Conservation (phyloP, 2,888 invertebrate species). For the Baccha elongata region DNA sequence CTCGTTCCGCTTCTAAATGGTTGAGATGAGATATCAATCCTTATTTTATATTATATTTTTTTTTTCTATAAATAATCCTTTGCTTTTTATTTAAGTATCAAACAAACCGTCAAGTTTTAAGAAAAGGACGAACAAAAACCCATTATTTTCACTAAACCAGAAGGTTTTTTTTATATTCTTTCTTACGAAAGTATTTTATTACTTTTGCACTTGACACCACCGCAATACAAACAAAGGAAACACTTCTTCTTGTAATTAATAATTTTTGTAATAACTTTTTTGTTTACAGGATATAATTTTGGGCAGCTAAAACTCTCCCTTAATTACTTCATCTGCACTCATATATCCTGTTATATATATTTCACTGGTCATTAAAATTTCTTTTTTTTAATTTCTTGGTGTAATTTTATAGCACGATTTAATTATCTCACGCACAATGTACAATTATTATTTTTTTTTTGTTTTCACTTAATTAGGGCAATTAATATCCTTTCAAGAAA, state of each 20-base stretch:
- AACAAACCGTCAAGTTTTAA: background rate
- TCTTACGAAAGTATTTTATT: conserved; percentile 29
- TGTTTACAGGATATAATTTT: conserved; percentile 13
- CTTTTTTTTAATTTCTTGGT: conserved; percentile 17
- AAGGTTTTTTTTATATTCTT: conserved; percentile 42
- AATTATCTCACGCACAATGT: conserved; percentile 45
- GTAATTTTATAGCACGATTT: conserved; percentile 34
- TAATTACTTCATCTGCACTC: conserved; percentile 48
- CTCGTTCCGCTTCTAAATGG: conserved; percentile 42
- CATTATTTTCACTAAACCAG: background rate
- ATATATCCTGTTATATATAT: conserved; percentile 44
- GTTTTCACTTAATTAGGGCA: conserved; percentile 56
- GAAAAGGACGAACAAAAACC: background rate
- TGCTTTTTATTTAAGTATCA: background rate
- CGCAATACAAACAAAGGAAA: conserved; percentile 6
- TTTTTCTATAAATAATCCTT: conserved; percentile 40
- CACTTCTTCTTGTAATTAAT: conserved; percentile 1
- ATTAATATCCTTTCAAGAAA: conserved; percentile 42
- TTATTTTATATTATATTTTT: background rate
- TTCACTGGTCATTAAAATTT: conserved; percentile 31
- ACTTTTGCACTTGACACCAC: conserved; percentile 19
- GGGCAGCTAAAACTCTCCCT: conserved; percentile 17
- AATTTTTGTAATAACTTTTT: conserved; percentile 49
- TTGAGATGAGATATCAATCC: conserved; percentile 7
- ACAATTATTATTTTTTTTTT: conserved; percentile 15